Conservation (phyloP, 2,113 vertebrate species). For the Noturus placidus region DNA sequence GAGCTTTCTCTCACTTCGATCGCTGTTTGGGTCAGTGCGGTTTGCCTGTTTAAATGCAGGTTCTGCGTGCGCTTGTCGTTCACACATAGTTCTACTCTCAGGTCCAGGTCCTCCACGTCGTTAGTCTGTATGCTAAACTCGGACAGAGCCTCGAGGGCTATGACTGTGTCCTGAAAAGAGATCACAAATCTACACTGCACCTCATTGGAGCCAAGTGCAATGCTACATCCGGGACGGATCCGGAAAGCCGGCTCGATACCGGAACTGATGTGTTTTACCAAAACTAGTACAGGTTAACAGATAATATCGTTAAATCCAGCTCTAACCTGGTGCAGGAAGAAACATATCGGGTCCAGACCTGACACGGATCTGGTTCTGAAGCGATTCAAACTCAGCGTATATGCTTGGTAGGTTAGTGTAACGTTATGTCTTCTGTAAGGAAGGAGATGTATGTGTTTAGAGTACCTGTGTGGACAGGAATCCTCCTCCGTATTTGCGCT, state of each 20-base stretch:
- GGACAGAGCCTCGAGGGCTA: slow-evolving; percentile 59
- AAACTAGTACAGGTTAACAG: not conserved
- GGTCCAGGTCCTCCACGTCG: slow-evolving; percentile 46
- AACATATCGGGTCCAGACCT: not conserved
- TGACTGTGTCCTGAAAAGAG: slow-evolving; percentile 54
- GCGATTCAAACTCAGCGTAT: not conserved
- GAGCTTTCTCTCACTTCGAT: slow-evolving; percentile 33
- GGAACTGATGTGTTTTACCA: not conserved
- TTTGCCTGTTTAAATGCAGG: slow-evolving; percentile 31
- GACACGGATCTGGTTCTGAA: not conserved
- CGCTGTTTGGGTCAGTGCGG: slow-evolving; percentile 42
- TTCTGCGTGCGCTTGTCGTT: not conserved
- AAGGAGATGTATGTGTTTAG: not conserved
- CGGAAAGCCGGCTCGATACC: not conserved
- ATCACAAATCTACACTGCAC: not conserved
- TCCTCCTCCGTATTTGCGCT: slow-evolving; percentile 57
- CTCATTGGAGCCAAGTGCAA: not conserved
- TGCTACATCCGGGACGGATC: not conserved
- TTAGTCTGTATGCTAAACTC: slow-evolving; percentile 45
- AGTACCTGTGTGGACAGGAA: slow-evolving; percentile 60
- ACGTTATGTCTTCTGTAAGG: not conserved
- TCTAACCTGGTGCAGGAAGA: not conserved
- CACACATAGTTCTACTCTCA: slow-evolving; percentile 53
- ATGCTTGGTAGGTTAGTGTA: not conserved
- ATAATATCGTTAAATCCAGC: no score